Percentiles rank a stretch among this genome's conserved stretches.
Evolutionary conservation across 1,140 invertebrate genomes (phyloP).

Genomic region (Atopsyche davidsoni): DNA sequence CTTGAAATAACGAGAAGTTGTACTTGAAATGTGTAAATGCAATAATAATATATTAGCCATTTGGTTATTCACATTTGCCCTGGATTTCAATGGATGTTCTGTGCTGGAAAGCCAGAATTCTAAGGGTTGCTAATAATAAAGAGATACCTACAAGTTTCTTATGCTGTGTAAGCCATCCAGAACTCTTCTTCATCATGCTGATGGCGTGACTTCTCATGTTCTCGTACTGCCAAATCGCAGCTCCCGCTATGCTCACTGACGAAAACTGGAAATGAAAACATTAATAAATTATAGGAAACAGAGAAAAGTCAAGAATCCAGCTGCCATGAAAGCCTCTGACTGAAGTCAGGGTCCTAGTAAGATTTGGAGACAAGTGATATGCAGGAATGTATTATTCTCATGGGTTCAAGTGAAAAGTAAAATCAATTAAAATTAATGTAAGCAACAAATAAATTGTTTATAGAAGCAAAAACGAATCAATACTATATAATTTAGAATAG

Average conservation of each 20-base stretch:
- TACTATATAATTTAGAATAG: constrained; percentile 10
- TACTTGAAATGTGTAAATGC: too few relatives aligned
- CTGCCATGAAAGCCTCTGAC: neutral
- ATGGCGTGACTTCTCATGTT: constrained; percentile 60
- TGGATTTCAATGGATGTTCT: too few relatives aligned
- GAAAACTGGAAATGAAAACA: constrained; percentile 59
- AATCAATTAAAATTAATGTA: neutral
- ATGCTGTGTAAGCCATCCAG: constrained; percentile 47
- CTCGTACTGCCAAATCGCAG: constrained; percentile 87
- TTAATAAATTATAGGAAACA: neutral
- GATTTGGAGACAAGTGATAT: neutral
- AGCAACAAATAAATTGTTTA: neutral
- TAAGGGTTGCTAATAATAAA: too few relatives aligned
- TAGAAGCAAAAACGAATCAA: constrained; percentile 15
- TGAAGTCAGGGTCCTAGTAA: neutral
- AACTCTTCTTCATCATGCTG: constrained; percentile 50
- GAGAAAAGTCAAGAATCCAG: too few relatives aligned
- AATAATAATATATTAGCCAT: too few relatives aligned
- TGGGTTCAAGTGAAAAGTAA: neutral
- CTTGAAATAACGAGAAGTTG: too few relatives aligned
- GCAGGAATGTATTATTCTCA: neutral
- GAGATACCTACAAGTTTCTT: constrained; percentile 40
- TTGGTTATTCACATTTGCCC: too few relatives aligned
- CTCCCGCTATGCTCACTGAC: constrained; percentile 63
- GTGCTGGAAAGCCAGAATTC: too few relatives aligned